Percentiles rank a stretch among this genome's conserved stretches.
phyloP scores from a whole-genome alignment of 2,888 invertebrate genomes.

The Dexiosoma caninum region DNA sequence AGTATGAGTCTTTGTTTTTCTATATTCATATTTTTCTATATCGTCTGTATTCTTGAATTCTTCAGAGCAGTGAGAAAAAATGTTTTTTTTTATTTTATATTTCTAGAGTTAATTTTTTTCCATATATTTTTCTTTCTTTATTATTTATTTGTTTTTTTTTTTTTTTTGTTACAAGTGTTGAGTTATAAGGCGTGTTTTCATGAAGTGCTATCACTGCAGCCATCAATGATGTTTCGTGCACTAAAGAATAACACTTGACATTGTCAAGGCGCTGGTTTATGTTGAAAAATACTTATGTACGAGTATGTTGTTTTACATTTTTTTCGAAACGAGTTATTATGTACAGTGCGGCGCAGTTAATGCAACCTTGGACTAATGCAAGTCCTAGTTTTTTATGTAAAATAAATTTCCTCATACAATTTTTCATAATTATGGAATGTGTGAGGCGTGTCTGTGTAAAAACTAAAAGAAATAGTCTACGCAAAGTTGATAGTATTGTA shows the following conservation, averaged over 20 bases:
- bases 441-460: too few species aligned
- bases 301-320: conserved; percentile 1
- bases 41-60: conserved; percentile 26
- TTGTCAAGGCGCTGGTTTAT: conserved; percentile 58
- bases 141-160: conserved; percentile 3
- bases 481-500: too few species aligned
- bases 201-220: conserved; percentile 55
- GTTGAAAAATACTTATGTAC: conserved; percentile 31
- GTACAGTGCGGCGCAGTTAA: background rate
- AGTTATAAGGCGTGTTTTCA: conserved; percentile 50
- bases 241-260: conserved; percentile 61
- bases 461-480: too few species aligned
- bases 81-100: background rate
- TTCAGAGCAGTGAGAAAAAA: conserved; percentile 35
- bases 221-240: conserved; percentile 61
- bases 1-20: background rate
- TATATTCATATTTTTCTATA: conserved; percentile 5
- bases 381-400: too few species aligned
- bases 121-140: background rate
- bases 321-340: too few species aligned
- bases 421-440: too few species aligned
- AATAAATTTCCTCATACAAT: too few species aligned
- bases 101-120: conserved; percentile 4
- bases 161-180: conserved; percentile 38
- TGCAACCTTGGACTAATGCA: too few species aligned